Evolutionary conservation across 2,113 vertebrate genomes (phyloP).

Genomic region (Hylia prasina): DNA sequence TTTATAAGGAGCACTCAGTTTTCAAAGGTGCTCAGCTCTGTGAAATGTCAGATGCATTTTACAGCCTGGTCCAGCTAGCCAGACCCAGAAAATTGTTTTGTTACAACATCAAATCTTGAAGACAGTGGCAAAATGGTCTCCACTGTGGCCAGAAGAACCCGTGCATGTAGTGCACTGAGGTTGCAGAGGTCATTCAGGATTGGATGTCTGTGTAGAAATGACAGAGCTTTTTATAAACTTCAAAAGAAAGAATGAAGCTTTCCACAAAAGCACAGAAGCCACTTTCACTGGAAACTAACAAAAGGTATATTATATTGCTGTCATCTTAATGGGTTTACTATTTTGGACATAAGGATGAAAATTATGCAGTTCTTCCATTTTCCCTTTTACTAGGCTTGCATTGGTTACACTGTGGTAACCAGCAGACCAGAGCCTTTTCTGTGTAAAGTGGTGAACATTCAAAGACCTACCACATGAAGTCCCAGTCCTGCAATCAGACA

Average conservation of each 20-base stretch:
- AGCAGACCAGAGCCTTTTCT: slow-evolving; percentile 6
- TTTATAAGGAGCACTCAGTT: background rate
- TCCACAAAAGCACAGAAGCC: slow-evolving; percentile 16
- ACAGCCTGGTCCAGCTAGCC: background rate
- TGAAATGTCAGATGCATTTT: background rate
- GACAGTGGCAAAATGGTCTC: background rate
- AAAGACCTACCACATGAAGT: slow-evolving; percentile 46
- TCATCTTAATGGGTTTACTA: background rate
- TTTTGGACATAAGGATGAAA: background rate
- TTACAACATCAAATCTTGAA: background rate
- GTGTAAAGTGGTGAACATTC: slow-evolving; percentile 8
- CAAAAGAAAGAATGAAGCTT: slow-evolving; percentile 19
- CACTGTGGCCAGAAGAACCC: background rate
- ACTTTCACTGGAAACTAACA: background rate
- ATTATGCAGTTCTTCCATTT: slow-evolving; percentile 13
- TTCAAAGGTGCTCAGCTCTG: background rate
- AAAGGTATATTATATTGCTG: background rate
- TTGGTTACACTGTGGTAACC: background rate
- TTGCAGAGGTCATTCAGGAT: background rate
- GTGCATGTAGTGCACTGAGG: background rate
- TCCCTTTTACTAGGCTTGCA: background rate
- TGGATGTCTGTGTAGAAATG: background rate
- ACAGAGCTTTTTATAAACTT: slow-evolving; percentile 27
- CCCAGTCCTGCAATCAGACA: background rate
- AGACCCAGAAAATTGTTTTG: background rate